A percentile compares a stretch with the other conserved stretches of the same genome.
These are phyloP conservation scores for Anableps anableps DNA, from an alignment of 2,797 vertebrate species.

Conservation along the genomic window DNA sequence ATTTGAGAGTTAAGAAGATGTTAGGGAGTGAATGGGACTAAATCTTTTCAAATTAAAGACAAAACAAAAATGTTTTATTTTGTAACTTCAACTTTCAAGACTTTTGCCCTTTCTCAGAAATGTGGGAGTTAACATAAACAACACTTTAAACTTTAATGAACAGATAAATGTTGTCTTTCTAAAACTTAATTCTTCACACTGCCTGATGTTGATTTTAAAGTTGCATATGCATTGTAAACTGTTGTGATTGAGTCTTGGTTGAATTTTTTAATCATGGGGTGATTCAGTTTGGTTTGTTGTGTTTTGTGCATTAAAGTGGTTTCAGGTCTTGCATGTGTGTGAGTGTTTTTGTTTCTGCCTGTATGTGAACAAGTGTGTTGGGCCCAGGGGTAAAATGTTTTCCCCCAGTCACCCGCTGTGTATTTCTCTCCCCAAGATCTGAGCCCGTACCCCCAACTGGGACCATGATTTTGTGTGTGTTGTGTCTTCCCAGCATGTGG, in stretches of 20 bases:
- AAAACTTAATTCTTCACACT: not conserved
- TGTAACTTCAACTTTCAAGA: not conserved
- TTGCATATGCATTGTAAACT: not conserved
- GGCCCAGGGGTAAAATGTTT: constrained; percentile 62
- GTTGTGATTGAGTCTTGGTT: not conserved
- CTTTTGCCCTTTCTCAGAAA: not conserved
- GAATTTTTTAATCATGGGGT: not conserved
- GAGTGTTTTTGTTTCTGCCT: constrained; percentile 9
- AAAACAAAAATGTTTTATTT: not conserved
- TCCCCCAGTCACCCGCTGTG: constrained; percentile 53
- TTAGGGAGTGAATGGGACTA: not conserved
- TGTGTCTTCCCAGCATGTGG: constrained; percentile 36
- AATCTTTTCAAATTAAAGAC: not conserved
- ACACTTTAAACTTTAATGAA: not conserved
- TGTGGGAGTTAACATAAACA: not conserved
- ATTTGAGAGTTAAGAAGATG: not conserved
- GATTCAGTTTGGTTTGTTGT: constrained; percentile 15
- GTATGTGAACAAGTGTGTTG: constrained; percentile 22
- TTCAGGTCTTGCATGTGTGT: constrained; percentile 6
- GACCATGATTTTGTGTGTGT: constrained; percentile 32
- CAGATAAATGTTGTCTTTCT: not conserved
- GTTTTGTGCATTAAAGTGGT: constrained; percentile 11
- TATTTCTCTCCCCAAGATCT: constrained; percentile 40
- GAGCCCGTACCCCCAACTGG: constrained; percentile 51
- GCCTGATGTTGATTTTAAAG: not conserved